phyloP scores from a whole-genome alignment of 1,140 invertebrate genomes.

The Drosophila malerkotliana region DNA sequence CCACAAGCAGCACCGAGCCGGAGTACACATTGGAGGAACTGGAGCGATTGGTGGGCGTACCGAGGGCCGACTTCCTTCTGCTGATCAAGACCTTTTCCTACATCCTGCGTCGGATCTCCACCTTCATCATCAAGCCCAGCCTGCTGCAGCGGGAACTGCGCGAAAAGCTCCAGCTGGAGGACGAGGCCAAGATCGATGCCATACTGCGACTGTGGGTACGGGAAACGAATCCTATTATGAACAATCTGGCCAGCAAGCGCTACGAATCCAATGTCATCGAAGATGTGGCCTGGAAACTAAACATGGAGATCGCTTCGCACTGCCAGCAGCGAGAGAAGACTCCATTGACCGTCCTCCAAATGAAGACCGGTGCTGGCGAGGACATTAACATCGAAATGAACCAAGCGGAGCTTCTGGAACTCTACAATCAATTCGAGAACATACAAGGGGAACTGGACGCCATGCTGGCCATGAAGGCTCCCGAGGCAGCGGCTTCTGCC shows the following conservation, averaged over 20 bases:
- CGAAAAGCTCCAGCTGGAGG: conserved; percentile 77
- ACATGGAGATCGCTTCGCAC: conserved; percentile 80
- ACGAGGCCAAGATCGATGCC: conserved; percentile 83
- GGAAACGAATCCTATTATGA: conserved; percentile 77
- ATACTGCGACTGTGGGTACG: conserved; percentile 79
- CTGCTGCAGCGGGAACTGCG: conserved; percentile 73
- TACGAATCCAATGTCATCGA: conserved; percentile 82
- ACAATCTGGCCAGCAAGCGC: conserved; percentile 74
- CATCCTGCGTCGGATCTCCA: conserved; percentile 79
- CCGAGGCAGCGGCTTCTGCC: background rate
- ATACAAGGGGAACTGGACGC: conserved; percentile 80
- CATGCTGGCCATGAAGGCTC: conserved; percentile 63
- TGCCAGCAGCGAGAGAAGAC: conserved; percentile 81
- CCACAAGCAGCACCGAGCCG: conserved; percentile 51
- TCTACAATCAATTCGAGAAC: conserved; percentile 81
- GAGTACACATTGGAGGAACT: conserved; percentile 79
- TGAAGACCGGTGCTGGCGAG: conserved; percentile 74
- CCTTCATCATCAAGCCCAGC: conserved; percentile 82
- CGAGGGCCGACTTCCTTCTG: conserved; percentile 73
- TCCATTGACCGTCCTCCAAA: conserved; percentile 69
- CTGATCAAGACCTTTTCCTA: conserved; percentile 83
- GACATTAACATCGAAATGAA: conserved; percentile 83
- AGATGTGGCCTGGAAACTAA: conserved; percentile 81
- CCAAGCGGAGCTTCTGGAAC: conserved; percentile 70
- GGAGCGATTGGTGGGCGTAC: conserved; percentile 77